Conservation (phyloP, 2,113 vertebrate genomes). For the Lota lota region DNA sequence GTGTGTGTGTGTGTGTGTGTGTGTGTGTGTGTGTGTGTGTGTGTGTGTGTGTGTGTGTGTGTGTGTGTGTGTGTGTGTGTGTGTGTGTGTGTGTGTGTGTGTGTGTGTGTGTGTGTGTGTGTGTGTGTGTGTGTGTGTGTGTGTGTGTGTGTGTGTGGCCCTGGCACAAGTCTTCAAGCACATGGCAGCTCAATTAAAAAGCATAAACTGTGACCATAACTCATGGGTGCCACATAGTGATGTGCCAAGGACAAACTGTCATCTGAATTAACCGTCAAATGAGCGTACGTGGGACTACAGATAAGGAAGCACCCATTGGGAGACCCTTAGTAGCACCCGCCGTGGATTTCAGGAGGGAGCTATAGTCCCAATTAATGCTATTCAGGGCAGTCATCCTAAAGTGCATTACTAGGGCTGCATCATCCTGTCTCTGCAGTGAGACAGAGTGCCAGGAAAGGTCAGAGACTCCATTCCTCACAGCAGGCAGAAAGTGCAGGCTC, state of each 20-base stretch:
- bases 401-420: background rate
- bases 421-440: background rate
- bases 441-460: conserved; percentile 23
- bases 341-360: conserved; percentile 13
- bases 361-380: conserved; percentile 30
- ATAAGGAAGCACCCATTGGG: conserved; percentile 29
- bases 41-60: too few relatives aligned
- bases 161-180: conserved; percentile 7
- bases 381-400: conserved; percentile 14
- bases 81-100: too few relatives aligned
- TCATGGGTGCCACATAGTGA: conserved; percentile 39
- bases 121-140: too few relatives aligned
- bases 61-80: background rate
- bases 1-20: too few relatives aligned
- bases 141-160: background rate
- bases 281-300: conserved; percentile 37
- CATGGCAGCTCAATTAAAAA: conserved; percentile 52
- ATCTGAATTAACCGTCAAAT: conserved; percentile 53
- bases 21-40: too few relatives aligned
- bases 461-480: conserved; percentile 22
- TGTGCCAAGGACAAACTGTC: conserved; percentile 33
- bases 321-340: conserved; percentile 4
- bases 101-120: too few relatives aligned
- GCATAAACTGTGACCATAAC: conserved; percentile 50
- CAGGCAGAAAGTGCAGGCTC: conserved; percentile 16